Evolutionary conservation across 1,140 invertebrate species (phyloP).

Genomic region (Octopus bimaculoides): DNA sequence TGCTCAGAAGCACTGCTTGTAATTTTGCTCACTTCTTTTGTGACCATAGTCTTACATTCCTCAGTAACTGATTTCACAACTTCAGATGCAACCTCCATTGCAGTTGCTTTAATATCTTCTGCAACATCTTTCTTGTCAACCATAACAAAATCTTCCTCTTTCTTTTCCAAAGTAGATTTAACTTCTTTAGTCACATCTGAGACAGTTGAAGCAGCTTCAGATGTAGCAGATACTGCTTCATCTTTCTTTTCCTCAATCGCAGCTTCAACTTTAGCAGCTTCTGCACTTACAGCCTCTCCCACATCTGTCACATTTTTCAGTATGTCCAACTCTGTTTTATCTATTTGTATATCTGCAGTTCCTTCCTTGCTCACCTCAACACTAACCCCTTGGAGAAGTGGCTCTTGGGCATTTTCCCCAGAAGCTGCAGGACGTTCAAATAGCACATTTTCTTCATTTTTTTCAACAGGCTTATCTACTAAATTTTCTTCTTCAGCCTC

Average conservation of each 20-base stretch:
- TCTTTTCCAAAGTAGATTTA: not conserved
- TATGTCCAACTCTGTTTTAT: not conserved
- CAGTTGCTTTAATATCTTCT: slow-evolving; percentile 4
- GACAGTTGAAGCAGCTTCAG: slow-evolving; percentile 1
- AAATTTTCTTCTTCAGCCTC: slow-evolving; percentile 19
- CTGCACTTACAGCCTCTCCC: slow-evolving; percentile 6
- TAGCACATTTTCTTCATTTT: slow-evolving; percentile 13
- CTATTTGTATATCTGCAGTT: not conserved
- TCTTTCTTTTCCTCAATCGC: not conserved
- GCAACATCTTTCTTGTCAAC: not conserved
- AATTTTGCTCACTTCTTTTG: not conserved
- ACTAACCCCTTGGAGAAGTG: not conserved
- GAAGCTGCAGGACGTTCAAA: slow-evolving; percentile 6
- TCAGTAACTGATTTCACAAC: not conserved
- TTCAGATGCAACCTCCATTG: slow-evolving; percentile 4
- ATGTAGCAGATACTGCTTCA: not conserved
- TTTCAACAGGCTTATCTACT: slow-evolving; percentile 10
- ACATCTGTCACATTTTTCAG: slow-evolving; percentile 9
- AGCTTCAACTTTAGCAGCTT: not conserved
- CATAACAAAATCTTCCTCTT: slow-evolving; percentile 5
- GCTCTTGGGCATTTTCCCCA: slow-evolving; percentile 10
- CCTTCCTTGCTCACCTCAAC: slow-evolving; percentile 10
- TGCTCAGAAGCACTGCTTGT: slow-evolving; percentile 1
- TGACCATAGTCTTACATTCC: not conserved
- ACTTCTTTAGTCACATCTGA: slow-evolving; percentile 5